A percentile compares a stretch with the other conserved stretches of the same genome.
phyloP scores from a whole-genome alignment of 2,888 invertebrate species.

The Apamea monoglypha region DNA sequence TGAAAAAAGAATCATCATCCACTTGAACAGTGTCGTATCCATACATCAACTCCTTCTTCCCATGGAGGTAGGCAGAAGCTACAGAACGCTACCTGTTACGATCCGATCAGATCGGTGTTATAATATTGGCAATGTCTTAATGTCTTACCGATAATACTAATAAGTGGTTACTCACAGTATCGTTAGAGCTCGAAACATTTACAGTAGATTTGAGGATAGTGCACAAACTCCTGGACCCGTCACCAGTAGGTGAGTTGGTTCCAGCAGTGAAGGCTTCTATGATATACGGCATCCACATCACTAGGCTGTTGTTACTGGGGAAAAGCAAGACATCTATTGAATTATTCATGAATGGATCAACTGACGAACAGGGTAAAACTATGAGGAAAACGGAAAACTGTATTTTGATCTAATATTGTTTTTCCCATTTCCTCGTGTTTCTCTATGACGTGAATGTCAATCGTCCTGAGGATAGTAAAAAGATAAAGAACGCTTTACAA shows the following conservation, averaged over 20 bases:
- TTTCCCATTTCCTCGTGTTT: neutral
- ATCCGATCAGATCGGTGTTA: neutral
- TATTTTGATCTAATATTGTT: neutral
- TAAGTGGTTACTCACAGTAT: conserved; percentile 32
- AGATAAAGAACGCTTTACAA: no score
- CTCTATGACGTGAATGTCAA: neutral
- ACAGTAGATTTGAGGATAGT: conserved; percentile 46
- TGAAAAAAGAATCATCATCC: no score
- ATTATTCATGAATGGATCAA: neutral
- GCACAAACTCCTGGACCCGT: conserved; percentile 56
- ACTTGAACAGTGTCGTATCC: neutral
- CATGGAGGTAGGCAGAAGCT: neutral
- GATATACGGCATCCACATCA: conserved; percentile 73
- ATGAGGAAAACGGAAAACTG: neutral
- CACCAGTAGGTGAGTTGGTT: conserved; percentile 1
- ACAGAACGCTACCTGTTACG: neutral
- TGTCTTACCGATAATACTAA: neutral
- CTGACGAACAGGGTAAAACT: neutral
- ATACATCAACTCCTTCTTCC: neutral
- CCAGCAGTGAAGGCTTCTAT: conserved; percentile 67
- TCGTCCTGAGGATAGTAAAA: neutral
- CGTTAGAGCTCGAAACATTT: conserved; percentile 12
- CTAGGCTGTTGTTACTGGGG: conserved; percentile 69
- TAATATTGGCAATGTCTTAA: neutral
- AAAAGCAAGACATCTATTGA: neutral